Evolutionary conservation across 2,797 vertebrate genomes (phyloP).

Genomic region (Sylvia borin): DNA sequence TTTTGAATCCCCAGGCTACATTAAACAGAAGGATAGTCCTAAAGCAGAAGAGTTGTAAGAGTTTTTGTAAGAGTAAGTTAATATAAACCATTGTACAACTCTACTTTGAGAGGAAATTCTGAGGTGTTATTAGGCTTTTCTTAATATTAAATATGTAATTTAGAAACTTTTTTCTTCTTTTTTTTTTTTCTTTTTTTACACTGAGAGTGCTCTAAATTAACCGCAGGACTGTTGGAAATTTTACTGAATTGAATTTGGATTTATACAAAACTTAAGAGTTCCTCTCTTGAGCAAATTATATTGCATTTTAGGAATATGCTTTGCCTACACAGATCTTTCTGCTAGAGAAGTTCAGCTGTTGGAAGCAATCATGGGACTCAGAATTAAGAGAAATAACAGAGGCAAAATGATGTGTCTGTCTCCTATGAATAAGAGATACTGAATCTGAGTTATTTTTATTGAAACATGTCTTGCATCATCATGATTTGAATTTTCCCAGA

Average conservation of each 20-base stretch:
- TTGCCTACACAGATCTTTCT: neutral
- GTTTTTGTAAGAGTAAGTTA: conserved; percentile 5
- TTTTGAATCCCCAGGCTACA: conserved; percentile 7
- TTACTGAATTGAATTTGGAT: conserved; percentile 15
- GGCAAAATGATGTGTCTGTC: neutral
- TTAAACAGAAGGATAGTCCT: conserved; percentile 3
- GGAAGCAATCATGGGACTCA: neutral
- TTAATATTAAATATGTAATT: neutral
- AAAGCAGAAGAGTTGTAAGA: neutral
- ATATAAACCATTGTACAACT: neutral
- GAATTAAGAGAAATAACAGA: neutral
- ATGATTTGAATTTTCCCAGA: neutral
- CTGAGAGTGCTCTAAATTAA: neutral
- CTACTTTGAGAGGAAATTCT: neutral
- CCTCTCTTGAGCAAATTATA: neutral
- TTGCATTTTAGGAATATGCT: neutral
- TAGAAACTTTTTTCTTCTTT: neutral
- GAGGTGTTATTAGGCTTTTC: neutral
- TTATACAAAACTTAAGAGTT: neutral
- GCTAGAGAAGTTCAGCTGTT: neutral
- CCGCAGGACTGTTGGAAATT: neutral
- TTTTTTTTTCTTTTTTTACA: neutral
- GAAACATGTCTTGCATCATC: neutral
- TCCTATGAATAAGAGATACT: neutral
- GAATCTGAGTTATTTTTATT: neutral